Conservation (phyloP, 2,888 invertebrate species). For the Dasysyrphus albostriatus region DNA sequence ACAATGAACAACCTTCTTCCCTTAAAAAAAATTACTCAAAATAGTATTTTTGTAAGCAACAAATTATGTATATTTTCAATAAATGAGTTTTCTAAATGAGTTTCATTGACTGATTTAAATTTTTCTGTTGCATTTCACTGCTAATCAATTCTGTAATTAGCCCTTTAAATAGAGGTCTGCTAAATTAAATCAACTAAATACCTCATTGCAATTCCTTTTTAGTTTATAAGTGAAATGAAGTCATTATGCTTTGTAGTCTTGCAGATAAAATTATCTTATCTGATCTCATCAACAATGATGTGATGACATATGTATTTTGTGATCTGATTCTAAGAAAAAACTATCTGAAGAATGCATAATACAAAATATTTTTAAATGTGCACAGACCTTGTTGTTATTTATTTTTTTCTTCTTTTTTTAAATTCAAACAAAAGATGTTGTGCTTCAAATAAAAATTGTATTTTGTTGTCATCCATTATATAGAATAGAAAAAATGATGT, state of each 20-base stretch:
- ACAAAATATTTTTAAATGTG: not conserved
- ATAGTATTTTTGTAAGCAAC: no score
- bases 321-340: not conserved
- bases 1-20: no score
- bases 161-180: no score
- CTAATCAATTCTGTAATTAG: no score
- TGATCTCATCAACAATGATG: constrained; percentile 17
- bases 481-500: constrained; percentile 22
- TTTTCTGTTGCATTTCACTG: no score
- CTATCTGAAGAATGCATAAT: not conserved
- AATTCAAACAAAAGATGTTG: constrained; percentile 27
- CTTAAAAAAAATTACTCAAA: no score
- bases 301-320: constrained; percentile 3
- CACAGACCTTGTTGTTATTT: not conserved
- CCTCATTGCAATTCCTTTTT: not conserved
- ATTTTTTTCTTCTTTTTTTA: not conserved
- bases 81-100: no score
- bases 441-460: constrained; percentile 14
- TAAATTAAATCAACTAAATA: not conserved
- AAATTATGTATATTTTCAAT: no score
- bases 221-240: not conserved
- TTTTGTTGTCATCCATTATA: constrained; percentile 5
- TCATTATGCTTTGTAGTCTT: not conserved
- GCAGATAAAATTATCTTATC: constrained; percentile 3
- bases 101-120: no score